Base-by-base conservation (phyloP, 1,140 invertebrate genomes). In the Drosophila ogumai region DNA sequence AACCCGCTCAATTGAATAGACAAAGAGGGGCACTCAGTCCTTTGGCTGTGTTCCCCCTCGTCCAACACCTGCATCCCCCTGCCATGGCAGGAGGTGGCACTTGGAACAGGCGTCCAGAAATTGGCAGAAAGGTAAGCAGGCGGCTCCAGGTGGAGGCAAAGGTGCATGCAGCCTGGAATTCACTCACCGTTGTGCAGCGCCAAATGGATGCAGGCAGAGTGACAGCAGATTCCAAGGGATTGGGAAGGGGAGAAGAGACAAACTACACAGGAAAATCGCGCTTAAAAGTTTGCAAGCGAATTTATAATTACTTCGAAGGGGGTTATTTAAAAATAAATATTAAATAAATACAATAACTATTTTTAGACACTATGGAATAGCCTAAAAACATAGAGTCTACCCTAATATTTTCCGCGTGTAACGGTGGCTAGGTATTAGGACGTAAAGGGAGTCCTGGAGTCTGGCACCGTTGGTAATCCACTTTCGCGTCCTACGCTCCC, bases 1-100 rank as follows among this genome's bases (percentile, higher is more conserved):
- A 68, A 69, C 75, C 50, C 74, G 74, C 75, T 77, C 75, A 77
- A 77, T 77, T 77, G 75, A 77, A 69, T 69, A 67, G 74, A 77
- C 75, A 69, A 77, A 77, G 50, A 76, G 50, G 54, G 54, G 54
- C 75, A 61, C 56, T 68, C 74, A 57, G 74, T 19, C 41, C 52
- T 25, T 25, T 34, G 50, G 12, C 31, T 7, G 13, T 34, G 36
- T 2, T 3, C 31, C 46, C 59, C 54, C 15, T 44, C 22, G 36
- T 9, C 9, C 32, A 31, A 36, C 32, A 41, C 34, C 22, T 8
- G 57, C 4, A 10, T 19, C 22, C 73, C 12, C 43, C 52, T 41
- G 15, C 31, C 41, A 32, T 55, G 17, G 19, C 31, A 55, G 72
- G 59, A 64, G 73, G 60, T 66, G 61, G 72, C 74, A 75, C 57